Evolutionary conservation across 2,113 vertebrate genomes (phyloP).

Genomic region (Syngnathoides biaculeatus): DNA sequence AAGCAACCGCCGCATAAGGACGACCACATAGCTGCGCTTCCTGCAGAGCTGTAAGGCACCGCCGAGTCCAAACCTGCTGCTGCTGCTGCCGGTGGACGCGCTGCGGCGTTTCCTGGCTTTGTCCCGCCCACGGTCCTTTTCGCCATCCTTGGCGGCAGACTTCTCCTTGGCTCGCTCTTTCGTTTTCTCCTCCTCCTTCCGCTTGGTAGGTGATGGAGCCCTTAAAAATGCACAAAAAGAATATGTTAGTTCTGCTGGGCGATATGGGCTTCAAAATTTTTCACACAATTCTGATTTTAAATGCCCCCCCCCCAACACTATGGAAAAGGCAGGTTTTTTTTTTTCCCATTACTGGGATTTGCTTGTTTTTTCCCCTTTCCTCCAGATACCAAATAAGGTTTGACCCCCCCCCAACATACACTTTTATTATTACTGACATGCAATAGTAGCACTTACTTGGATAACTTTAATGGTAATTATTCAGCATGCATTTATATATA

Average conservation of each 20-base stretch:
- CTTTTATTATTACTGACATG: too few species aligned
- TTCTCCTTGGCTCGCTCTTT: conserved; percentile 95
- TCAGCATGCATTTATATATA: background rate
- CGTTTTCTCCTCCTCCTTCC: conserved; percentile 92
- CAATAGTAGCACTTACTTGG: too few species aligned
- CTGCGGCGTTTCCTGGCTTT: conserved; percentile 89
- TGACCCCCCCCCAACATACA: too few species aligned
- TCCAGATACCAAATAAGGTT: too few species aligned
- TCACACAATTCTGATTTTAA: too few species aligned
- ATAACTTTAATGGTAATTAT: too few species aligned
- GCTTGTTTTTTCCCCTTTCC: too few species aligned
- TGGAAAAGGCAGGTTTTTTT: too few species aligned
- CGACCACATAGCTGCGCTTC: background rate
- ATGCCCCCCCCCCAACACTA: too few species aligned
- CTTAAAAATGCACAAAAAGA: conserved; percentile 52
- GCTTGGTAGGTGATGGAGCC: conserved; percentile 95
- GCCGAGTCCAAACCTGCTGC: conserved; percentile 73
- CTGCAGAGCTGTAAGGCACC: background rate
- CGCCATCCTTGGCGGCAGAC: conserved; percentile 80
- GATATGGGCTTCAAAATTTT: too few species aligned
- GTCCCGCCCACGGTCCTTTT: conserved; percentile 90
- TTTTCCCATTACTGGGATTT: background rate
- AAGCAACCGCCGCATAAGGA: background rate
- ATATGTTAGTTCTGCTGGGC: background rate
- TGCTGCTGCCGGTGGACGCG: conserved; percentile 89